Conservation (phyloP, 2,888 invertebrate genomes). For the Pristionchus fissidentatus region DNA sequence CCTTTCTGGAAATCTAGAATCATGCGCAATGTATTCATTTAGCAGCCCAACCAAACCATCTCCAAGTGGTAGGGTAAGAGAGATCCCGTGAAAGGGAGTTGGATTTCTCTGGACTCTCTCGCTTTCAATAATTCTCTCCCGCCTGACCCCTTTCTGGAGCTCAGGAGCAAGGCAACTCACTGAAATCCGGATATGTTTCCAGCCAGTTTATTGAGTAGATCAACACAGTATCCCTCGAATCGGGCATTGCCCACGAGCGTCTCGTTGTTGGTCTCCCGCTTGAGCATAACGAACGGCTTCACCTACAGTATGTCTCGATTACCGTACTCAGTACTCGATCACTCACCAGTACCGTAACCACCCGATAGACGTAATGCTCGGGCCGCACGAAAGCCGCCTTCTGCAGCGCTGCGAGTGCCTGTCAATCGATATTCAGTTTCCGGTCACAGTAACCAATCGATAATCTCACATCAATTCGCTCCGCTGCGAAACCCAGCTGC, state of each 20-base stretch:
- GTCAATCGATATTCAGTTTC: background rate
- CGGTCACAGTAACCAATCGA: background rate
- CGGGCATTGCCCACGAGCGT: slow-evolving; percentile 70
- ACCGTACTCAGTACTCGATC: background rate
- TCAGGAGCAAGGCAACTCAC: slow-evolving; percentile 48
- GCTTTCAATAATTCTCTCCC: too few species aligned
- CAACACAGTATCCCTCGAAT: slow-evolving; percentile 78
- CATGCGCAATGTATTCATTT: too few species aligned
- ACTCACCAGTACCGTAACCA: slow-evolving; percentile 66
- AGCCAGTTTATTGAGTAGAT: slow-evolving; percentile 76
- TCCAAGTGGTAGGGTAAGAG: too few species aligned
- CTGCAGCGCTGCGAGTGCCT: slow-evolving; percentile 21
- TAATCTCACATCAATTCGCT: slow-evolving; percentile 38
- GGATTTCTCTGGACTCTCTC: too few species aligned
- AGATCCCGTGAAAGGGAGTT: too few species aligned
- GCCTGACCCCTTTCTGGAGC: too few species aligned
- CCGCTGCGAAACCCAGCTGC: slow-evolving; percentile 7
- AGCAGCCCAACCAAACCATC: too few species aligned
- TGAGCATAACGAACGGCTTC: slow-evolving; percentile 90
- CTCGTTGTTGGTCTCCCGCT: slow-evolving; percentile 78
- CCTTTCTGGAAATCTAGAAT: too few species aligned
- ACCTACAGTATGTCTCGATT: slow-evolving; percentile 80
- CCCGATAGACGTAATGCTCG: slow-evolving; percentile 63
- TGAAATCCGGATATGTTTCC: slow-evolving; percentile 65
- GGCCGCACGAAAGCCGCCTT: slow-evolving; percentile 61